Conservation (phyloP, 2,888 invertebrate genomes). For the Drosophila mimetica region DNA sequence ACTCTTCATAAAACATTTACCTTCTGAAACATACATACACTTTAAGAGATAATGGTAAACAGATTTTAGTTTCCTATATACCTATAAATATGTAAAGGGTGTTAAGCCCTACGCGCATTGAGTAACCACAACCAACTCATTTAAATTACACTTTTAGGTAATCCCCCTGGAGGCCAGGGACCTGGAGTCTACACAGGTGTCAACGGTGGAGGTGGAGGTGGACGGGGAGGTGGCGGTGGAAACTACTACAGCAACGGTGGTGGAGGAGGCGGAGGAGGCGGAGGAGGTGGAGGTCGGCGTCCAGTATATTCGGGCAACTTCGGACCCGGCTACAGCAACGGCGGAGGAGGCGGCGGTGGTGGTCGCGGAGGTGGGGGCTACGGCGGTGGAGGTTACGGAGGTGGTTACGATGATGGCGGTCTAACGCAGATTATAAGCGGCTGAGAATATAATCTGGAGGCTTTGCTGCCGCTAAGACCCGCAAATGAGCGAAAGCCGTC, state of each 20-base stretch:
- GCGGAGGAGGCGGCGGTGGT: slow-evolving; percentile 24
- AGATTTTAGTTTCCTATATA: background rate
- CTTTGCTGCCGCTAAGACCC: background rate
- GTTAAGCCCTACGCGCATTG: background rate
- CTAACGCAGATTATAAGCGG: slow-evolving; percentile 65
- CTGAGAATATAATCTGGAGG: slow-evolving; percentile 35
- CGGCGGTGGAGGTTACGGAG: slow-evolving; percentile 18
- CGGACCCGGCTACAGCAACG: slow-evolving; percentile 58
- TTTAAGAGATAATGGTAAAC: no score
- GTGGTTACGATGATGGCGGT: slow-evolving; percentile 52
- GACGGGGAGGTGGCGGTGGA: slow-evolving; percentile 1
- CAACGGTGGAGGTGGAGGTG: slow-evolving; percentile 18
- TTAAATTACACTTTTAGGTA: slow-evolving; percentile 54
- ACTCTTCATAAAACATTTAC: no score
- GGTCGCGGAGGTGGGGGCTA: slow-evolving; percentile 20
- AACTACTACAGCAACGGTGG: slow-evolving; percentile 19
- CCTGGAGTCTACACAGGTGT: slow-evolving; percentile 61
- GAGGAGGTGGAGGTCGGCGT: slow-evolving; percentile 49
- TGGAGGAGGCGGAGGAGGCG: slow-evolving; percentile 36
- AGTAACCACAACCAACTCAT: slow-evolving; percentile 14
- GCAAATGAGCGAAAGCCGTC: slow-evolving; percentile 15
- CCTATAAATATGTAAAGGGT: background rate
- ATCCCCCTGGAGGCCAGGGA: slow-evolving; percentile 63
- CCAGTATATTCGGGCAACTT: slow-evolving; percentile 66
- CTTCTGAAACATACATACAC: no score